phyloP scores from a whole-genome alignment of 1,140 invertebrate species.

The Drosophila bipectinata region DNA sequence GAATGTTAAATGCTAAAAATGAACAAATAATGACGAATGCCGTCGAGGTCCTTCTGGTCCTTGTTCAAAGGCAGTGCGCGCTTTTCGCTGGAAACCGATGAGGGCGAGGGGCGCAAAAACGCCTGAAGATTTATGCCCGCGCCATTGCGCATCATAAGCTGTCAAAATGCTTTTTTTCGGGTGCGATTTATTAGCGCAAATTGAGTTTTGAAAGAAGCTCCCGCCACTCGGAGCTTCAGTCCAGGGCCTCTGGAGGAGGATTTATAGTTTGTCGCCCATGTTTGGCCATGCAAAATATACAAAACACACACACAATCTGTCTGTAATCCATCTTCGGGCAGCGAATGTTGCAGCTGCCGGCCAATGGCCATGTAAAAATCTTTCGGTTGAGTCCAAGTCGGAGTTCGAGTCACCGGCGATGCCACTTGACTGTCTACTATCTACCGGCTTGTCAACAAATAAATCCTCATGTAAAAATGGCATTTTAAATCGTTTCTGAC shows the following conservation, averaged over 20 bases:
- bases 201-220: constrained; percentile 81
- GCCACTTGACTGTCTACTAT: constrained; percentile 30
- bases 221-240: neutral
- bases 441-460: constrained; percentile 74
- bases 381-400: constrained; percentile 26
- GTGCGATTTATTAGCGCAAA: constrained; percentile 80
- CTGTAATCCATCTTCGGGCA: constrained; percentile 62
- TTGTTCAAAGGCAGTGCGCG: constrained; percentile 52
- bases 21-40: constrained; percentile 83
- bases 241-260: constrained; percentile 35
- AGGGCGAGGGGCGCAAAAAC: constrained; percentile 36
- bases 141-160: constrained; percentile 81
- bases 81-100: constrained; percentile 69
- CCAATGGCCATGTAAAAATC: constrained; percentile 62
- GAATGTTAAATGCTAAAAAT: constrained; percentile 82
- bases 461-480: constrained; percentile 83
- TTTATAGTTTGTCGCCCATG: constrained; percentile 61
- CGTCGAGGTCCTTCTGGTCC: constrained; percentile 30
- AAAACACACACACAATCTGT: constrained; percentile 75
- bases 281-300: constrained; percentile 50
- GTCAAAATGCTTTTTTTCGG: constrained; percentile 79
- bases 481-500: constrained; percentile 81
- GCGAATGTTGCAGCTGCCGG: constrained; percentile 56
- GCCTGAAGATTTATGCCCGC: constrained; percentile 71
- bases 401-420: constrained; percentile 13